Evolutionary conservation across 2,113 vertebrate genomes (phyloP), one percentile per base, ranked within the genome.

Genomic region (Paradoxurus hermaphroditus): DNA sequence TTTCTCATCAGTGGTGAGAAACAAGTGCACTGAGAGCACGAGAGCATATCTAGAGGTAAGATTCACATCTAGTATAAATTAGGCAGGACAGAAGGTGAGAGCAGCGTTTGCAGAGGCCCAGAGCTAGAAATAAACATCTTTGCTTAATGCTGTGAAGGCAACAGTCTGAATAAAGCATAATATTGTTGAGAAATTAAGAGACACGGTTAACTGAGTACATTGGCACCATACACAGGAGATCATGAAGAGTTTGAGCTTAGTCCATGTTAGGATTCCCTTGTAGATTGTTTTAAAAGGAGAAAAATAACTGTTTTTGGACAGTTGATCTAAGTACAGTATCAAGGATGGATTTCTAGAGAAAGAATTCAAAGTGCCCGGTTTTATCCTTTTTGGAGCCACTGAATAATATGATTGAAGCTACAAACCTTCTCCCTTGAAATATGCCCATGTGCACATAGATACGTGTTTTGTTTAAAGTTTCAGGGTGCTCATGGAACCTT

Each of bases 231-330:
- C 39, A 9, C 7, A 7, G 41, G 59, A 75, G 23, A 9, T 75
- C 63, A 82, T 21, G 2, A 87, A 93, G 49, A 88, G 41, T 86
- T 85, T 29, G 53, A 39, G 19, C 29, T 56, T 68, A 70, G 79
- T 78, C 36, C 11, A 31, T 4, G 1, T 90, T 95, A 68, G 18
- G 18, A 85, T 86, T 87, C 36, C 31, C 12, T 78, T 59, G 14
- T 94, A 78, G 62, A 90, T 68, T 81, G 41, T 53, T 97, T 96
- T 91, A 91, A 89, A 95, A 89, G 34, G 31, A 86, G 51, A 46
- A 62, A 65, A 93, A 83, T 67, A 89, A 27, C 39, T 49, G 1
- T 88, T 86, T 56, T 19, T 62, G 36, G 63, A 86, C 4, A 62
- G n/a, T 21, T 90, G 46, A 79, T 49, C 25, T 78, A 90, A 73